Percentiles rank a stretch among this genome's conserved stretches.
Evolutionary conservation across 2,113 vertebrate genomes (phyloP).

Genomic region (Prunella fulvescens): DNA sequence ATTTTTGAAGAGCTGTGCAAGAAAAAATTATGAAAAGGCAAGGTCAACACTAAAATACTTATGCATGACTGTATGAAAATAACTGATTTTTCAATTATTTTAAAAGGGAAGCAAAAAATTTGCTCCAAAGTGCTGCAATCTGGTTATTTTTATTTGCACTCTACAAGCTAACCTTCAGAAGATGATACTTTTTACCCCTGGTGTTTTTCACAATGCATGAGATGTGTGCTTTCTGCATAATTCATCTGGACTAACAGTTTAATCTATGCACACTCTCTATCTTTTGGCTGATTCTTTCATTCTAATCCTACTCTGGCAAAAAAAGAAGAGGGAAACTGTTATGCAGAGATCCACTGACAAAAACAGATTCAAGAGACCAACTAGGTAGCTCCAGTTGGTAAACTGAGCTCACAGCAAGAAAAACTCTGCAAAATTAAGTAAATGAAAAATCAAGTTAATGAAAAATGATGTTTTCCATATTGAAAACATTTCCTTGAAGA

Average conservation of each 20-base stretch:
- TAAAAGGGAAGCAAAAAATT: background rate
- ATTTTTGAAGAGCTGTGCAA: conserved; percentile 17
- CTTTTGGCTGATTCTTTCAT: background rate
- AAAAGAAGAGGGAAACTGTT: background rate
- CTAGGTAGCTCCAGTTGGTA: background rate
- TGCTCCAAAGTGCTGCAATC: background rate
- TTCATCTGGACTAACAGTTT: background rate
- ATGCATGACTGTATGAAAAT: background rate
- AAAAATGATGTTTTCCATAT: background rate
- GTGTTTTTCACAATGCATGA: background rate
- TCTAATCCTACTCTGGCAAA: background rate
- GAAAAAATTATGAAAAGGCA: background rate
- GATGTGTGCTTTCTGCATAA: background rate
- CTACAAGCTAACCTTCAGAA: background rate
- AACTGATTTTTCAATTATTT: conserved; percentile 37
- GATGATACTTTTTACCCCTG: background rate
- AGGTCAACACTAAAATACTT: background rate
- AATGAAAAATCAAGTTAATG: conserved; percentile 1
- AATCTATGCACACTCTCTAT: background rate
- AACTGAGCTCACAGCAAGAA: background rate
- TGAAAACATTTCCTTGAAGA: background rate
- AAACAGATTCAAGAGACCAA: background rate
- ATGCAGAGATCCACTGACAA: background rate
- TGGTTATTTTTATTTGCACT: background rate
- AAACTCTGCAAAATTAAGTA: background rate